Evolutionary conservation across 2,113 vertebrate species (phyloP).

Genomic region (Megaptera novaeangliae): DNA sequence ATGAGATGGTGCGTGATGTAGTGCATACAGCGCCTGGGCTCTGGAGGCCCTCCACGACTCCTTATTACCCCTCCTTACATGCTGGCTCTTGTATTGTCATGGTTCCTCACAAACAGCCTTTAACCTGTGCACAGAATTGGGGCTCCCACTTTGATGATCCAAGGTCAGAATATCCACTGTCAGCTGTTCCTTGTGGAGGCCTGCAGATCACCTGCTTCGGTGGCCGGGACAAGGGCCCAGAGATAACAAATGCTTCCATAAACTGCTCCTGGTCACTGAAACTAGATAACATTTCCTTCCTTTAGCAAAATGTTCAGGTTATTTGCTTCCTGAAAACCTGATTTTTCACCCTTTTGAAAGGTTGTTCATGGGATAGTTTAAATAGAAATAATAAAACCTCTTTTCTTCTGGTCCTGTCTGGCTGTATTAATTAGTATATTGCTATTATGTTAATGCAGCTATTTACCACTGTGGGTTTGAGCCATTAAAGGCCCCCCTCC

Average conservation of each 20-base stretch:
- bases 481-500: neutral
- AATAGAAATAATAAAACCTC: slow-evolving; percentile 23
- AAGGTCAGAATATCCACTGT: neutral
- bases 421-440: slow-evolving; percentile 57
- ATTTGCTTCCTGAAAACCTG: slow-evolving; percentile 17
- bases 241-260: neutral
- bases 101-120: neutral
- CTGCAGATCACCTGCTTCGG: neutral
- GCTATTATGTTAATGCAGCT: neutral
- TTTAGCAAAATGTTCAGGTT: slow-evolving; percentile 39
- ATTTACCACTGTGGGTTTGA: slow-evolving; percentile 53
- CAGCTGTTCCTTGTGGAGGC: neutral
- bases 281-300: slow-evolving; percentile 52
- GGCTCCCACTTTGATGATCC: neutral
- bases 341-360: slow-evolving; percentile 32
- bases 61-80: neutral
- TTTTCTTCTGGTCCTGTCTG: neutral
- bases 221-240: slow-evolving; percentile 25
- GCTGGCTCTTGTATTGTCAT: neutral
- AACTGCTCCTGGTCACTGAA: slow-evolving; percentile 33
- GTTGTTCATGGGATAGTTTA: slow-evolving; percentile 36
- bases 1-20: neutral
- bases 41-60: neutral
- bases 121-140: neutral
- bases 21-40: fast-evolving